phyloP scores from a whole-genome alignment of 2,113 vertebrate species.

The Austrofundulus limnaeus region DNA sequence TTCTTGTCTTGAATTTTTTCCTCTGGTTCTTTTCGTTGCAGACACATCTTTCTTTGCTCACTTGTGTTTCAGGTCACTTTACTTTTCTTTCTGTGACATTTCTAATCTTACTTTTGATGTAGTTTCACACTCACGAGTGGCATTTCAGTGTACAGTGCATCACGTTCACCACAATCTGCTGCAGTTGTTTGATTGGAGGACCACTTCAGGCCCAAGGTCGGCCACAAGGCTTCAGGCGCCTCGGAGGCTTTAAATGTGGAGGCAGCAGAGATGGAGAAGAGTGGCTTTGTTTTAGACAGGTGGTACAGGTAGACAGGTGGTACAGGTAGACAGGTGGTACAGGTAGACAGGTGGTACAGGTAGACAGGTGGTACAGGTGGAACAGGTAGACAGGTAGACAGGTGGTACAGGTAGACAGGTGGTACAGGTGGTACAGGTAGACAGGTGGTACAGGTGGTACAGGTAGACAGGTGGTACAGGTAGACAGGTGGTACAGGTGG shows the following conservation, averaged over 20 bases:
- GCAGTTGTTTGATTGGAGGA: conserved; percentile 5
- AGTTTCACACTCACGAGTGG: neutral
- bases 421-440: no score
- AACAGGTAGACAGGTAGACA: no score
- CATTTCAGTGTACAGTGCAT: neutral
- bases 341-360: neutral
- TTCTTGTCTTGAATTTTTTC: no score
- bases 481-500: no score
- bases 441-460: no score
- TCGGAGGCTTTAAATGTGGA: neutral
- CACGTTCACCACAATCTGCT: neutral
- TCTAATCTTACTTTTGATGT: neutral
- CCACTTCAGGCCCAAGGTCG: conserved; percentile 16
- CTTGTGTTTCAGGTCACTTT: neutral
- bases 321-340: neutral
- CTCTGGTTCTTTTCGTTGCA: neutral
- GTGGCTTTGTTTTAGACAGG: no score
- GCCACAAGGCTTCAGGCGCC: neutral
- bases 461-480: no score
- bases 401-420: no score
- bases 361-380: no score
- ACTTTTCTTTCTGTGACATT: neutral
- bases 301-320: no score
- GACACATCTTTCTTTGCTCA: neutral
- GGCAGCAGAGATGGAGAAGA: neutral